Evolutionary conservation across 2,113 vertebrate species (phyloP).

Genomic region (Australoheros scitulus): DNA sequence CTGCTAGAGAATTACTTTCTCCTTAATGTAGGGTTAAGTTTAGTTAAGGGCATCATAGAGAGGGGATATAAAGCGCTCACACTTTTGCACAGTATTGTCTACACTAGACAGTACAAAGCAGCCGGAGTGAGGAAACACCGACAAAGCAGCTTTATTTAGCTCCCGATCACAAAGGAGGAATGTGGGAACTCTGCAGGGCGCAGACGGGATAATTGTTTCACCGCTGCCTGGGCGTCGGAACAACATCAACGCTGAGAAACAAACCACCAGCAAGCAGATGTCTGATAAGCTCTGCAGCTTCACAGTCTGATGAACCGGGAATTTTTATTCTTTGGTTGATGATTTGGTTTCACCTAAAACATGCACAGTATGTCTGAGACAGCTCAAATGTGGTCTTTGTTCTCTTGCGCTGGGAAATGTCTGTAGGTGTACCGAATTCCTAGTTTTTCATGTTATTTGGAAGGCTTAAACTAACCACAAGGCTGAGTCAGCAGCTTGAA

Average conservation of each 20-base stretch:
- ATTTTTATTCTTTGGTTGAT: background rate
- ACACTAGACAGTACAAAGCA: background rate
- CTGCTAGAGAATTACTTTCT: background rate
- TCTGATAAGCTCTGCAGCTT: background rate
- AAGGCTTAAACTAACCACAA: background rate
- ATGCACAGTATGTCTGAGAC: background rate
- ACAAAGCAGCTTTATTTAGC: conserved; percentile 35
- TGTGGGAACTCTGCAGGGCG: conserved; percentile 10
- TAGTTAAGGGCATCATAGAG: background rate
- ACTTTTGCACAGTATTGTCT: background rate
- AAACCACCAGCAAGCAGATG: background rate
- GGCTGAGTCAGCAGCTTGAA: background rate
- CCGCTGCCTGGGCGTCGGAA: background rate
- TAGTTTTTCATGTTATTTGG: background rate
- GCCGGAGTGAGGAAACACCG: conserved; percentile 25
- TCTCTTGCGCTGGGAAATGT: background rate
- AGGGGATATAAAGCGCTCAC: background rate
- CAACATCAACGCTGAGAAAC: background rate
- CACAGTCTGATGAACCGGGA: background rate
- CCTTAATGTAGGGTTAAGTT: background rate
- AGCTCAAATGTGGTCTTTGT: background rate
- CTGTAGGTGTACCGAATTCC: background rate
- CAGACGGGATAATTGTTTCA: conserved; percentile 20
- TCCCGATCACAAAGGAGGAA: conserved; percentile 39
- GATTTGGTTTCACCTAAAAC: background rate